Conservation (phyloP, 2,113 vertebrate genomes). For the Perccottus glenii region DNA sequence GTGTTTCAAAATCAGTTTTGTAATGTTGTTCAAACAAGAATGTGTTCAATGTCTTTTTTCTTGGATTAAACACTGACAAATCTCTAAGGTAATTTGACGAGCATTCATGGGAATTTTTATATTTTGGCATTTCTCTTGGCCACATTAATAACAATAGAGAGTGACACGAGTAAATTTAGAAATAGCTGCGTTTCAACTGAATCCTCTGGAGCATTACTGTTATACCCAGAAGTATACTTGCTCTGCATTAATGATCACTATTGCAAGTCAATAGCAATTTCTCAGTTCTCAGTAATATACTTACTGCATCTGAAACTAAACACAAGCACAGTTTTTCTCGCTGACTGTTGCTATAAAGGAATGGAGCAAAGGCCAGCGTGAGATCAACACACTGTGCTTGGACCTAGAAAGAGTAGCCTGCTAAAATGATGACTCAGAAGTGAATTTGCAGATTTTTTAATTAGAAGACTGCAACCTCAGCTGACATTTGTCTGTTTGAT, state of each 20-base stretch:
- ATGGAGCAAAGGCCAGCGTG: conserved; percentile 6
- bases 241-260: conserved; percentile 33
- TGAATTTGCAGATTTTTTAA: conserved; percentile 22
- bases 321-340: conserved; percentile 1
- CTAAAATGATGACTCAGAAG: conserved; percentile 29
- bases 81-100: too few species aligned
- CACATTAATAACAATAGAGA: not conserved
- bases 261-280: conserved; percentile 16
- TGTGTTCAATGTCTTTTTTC: too few species aligned
- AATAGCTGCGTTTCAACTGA: not conserved
- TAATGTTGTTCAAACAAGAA: too few species aligned
- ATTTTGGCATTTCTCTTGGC: not conserved
- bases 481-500: conserved; percentile 23
- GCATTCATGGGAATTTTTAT: not conserved
- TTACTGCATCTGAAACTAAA: not conserved
- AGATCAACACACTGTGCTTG: conserved; percentile 5
- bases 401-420: conserved; percentile 12
- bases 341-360: conserved; percentile 14
- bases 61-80: too few species aligned
- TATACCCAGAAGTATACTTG: conserved; percentile 15
- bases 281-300: conserved; percentile 2
- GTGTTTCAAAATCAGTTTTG: too few species aligned
- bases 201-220: conserved; percentile 8
- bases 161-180: conserved; percentile 1
- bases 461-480: conserved; percentile 17